Base-by-base conservation (phyloP, 2,888 invertebrate genomes). In the Amphimallon solstitiale region DNA sequence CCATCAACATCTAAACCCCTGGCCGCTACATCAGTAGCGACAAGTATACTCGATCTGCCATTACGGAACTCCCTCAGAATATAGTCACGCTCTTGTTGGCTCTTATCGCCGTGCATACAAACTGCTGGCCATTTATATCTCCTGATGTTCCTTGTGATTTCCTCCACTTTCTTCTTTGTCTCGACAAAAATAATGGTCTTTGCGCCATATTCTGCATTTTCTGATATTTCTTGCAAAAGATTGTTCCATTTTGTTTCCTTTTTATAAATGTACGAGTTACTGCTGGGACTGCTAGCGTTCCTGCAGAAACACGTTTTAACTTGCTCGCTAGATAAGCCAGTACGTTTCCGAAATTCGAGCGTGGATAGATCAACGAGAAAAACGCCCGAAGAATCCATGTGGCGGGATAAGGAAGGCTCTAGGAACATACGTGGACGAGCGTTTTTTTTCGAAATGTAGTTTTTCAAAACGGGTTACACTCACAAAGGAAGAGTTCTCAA, bases 11-110 rank as follows among this genome's bases (percentile, higher is more conserved):
- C 96, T 97, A 87, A 78, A 84, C 97, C 97, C 80, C 97, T 88
- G 59, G 98, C 97, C 73, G 98, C 98, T 79, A 98, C 98, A 86
- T 98, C 98, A 70, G 98, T 98, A 77, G 98, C 98, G 73, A 98
- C 94, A 74, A 98, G 87, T 80, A 98, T 96, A 72, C 91, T 91
- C 65, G 92, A 90, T 83, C 92, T 90, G 73, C 94, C 94, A 77
- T 90, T 90, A 76, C 95, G 90, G 85, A 96, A 96, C 82, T 95
- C 95, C 82, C 90, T 88, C 72, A 96, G 85, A 63, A 95, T 95
- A 85, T 93, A 94, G 84, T 97, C 97, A 79, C 97, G 88, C 82
- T 97, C 96, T 77, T 92, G 92, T 80, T 97, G 97, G 35, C 94
- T 93, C 84, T 97, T 98, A 82, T 98, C 97, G 64, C 97, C 98